Percentiles rank a stretch among this genome's conserved stretches.
Evolutionary conservation across 2,797 vertebrate species (phyloP).

Genomic region (Holocentrus rufus): DNA sequence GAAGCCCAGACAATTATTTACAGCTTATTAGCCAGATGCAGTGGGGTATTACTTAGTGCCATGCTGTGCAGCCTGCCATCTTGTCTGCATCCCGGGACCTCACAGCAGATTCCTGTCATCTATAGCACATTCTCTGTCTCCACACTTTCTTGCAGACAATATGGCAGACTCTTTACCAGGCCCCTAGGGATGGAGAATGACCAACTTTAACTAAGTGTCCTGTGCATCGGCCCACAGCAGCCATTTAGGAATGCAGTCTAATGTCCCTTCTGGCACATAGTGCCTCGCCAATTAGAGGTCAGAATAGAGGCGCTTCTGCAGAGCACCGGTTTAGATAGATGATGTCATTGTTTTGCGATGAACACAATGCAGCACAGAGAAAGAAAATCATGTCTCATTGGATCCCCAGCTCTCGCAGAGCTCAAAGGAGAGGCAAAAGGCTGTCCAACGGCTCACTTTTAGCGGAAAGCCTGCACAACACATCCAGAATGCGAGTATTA

Average conservation of each 20-base stretch:
- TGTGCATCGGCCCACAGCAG: constrained; percentile 68
- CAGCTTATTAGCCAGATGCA: constrained; percentile 81
- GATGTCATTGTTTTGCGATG: constrained; percentile 66
- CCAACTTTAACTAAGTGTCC: constrained; percentile 77
- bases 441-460: constrained; percentile 25
- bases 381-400: constrained; percentile 31
- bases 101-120: constrained; percentile 71
- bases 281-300: constrained; percentile 74
- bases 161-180: constrained; percentile 64
- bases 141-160: constrained; percentile 67
- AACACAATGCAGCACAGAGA: constrained; percentile 46
- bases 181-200: constrained; percentile 68
- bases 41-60: constrained; percentile 71
- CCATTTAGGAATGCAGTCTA: constrained; percentile 70
- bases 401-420: constrained; percentile 38
- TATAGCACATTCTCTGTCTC: constrained; percentile 66
- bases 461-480: neutral
- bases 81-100: constrained; percentile 66
- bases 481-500: neutral
- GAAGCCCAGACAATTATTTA: constrained; percentile 74
- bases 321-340: constrained; percentile 55
- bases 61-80: constrained; percentile 68
- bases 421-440: constrained; percentile 9
- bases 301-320: constrained; percentile 56
- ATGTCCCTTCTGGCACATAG: constrained; percentile 62